These are phyloP conservation scores for Mormyrus lacerda DNA, from an alignment of 2,113 vertebrate genomes.

Conservation along the genomic window DNA sequence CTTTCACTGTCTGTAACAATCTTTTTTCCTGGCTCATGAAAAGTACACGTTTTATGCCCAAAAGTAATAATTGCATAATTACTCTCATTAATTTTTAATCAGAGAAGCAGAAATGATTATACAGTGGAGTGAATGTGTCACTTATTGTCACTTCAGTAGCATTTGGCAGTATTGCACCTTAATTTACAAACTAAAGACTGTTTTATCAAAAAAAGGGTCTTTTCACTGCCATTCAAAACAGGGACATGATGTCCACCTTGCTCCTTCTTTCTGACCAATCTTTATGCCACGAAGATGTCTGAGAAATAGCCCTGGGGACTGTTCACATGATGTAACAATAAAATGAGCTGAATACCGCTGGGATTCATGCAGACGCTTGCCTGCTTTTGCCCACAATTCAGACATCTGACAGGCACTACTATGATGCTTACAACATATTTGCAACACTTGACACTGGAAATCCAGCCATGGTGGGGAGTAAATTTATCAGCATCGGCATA, in stretches of 20 bases:
- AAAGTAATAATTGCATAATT: neutral
- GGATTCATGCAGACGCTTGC: neutral
- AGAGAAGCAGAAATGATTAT: neutral
- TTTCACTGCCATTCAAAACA: neutral
- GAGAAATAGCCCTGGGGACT: neutral
- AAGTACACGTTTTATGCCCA: neutral
- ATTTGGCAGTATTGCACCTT: neutral
- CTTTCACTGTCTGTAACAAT: neutral
- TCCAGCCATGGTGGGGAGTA: neutral
- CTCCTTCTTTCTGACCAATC: neutral
- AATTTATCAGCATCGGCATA: conserved; percentile 1
- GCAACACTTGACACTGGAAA: neutral
- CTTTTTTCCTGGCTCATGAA: neutral
- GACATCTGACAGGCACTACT: neutral
- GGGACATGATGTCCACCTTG: neutral
- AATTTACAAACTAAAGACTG: neutral
- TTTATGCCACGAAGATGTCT: neutral
- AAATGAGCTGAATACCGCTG: neutral
- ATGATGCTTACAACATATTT: neutral
- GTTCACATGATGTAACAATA: neutral
- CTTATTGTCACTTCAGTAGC: neutral
- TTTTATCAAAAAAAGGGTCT: neutral
- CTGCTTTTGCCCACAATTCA: neutral
- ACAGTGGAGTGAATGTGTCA: neutral
- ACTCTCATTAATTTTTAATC: neutral